Conservation (phyloP, 2,888 invertebrate species). For the Andrena hattorfiana region DNA sequence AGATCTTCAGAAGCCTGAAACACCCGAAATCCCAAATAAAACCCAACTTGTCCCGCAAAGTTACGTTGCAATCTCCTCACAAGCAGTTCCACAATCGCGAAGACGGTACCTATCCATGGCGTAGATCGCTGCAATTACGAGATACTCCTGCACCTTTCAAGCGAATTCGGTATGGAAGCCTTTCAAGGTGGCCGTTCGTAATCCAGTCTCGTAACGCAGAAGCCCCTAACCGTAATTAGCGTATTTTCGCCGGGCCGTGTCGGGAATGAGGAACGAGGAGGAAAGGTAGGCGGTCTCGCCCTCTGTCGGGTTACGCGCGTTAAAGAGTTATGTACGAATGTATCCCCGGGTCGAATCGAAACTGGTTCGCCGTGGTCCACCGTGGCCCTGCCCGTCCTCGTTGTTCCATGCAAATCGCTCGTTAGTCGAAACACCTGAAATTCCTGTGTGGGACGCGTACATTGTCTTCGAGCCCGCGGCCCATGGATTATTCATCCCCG, state of each 20-base stretch:
- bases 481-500: slow-evolving; percentile 81
- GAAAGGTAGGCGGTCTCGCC: slow-evolving; percentile 4
- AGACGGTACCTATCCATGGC: not conserved
- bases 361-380: slow-evolving; percentile 64
- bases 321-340: slow-evolving; percentile 65
- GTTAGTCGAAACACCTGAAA: slow-evolving; percentile 79
- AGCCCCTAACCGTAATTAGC: slow-evolving; percentile 47
- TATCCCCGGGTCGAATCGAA: slow-evolving; percentile 61
- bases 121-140: slow-evolving; percentile 33
- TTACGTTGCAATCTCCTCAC: too few relatives aligned
- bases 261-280: slow-evolving; percentile 46
- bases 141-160: slow-evolving; percentile 10
- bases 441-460: slow-evolving; percentile 73
- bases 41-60: too few relatives aligned
- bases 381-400: slow-evolving; percentile 59
- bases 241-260: slow-evolving; percentile 43
- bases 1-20: too few relatives aligned
- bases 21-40: too few relatives aligned
- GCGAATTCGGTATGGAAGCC: slow-evolving; percentile 4
- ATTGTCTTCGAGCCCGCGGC: slow-evolving; percentile 68
- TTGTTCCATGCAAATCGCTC: slow-evolving; percentile 80
- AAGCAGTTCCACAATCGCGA: too few relatives aligned
- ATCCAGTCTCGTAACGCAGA: slow-evolving; percentile 17
- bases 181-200: not conserved
- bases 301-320: slow-evolving; percentile 63